Evolutionary conservation across 2,113 vertebrate species (phyloP).

Genomic region (Mirza zaza): DNA sequence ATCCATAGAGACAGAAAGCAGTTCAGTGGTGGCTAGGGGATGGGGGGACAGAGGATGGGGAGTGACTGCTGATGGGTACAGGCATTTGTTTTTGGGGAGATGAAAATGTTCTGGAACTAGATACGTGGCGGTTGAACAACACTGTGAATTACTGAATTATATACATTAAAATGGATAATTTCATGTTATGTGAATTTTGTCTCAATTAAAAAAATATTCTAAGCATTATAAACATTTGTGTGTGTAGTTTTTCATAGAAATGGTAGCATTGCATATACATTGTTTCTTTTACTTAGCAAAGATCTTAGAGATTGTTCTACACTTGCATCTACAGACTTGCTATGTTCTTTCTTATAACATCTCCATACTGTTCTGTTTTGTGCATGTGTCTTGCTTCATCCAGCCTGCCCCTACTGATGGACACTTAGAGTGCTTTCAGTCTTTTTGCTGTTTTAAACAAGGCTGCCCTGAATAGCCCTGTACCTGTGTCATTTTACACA

Average conservation of each 20-base stretch:
- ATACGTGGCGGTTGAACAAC: background rate
- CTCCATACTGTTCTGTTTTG: background rate
- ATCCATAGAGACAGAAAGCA: background rate
- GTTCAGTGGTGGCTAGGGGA: background rate
- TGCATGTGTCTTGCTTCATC: background rate
- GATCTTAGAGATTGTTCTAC: background rate
- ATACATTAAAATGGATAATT: background rate
- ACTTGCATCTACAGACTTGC: background rate
- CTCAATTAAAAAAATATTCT: background rate
- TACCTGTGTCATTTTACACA: background rate
- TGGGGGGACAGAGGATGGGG: too few species aligned
- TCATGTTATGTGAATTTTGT: background rate
- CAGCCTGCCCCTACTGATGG: background rate
- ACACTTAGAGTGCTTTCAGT: background rate
- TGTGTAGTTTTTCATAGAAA: background rate
- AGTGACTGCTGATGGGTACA: background rate
- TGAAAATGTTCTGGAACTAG: background rate
- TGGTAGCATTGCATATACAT: background rate
- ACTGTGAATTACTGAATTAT: background rate
- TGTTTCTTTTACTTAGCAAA: background rate
- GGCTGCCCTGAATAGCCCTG: background rate
- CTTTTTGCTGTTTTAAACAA: slow-evolving; percentile 21
- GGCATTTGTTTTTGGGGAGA: background rate
- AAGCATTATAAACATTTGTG: background rate
- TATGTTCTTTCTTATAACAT: background rate